phyloP scores from a whole-genome alignment of 1,140 invertebrate species.

The Apocrypta bakeri region DNA sequence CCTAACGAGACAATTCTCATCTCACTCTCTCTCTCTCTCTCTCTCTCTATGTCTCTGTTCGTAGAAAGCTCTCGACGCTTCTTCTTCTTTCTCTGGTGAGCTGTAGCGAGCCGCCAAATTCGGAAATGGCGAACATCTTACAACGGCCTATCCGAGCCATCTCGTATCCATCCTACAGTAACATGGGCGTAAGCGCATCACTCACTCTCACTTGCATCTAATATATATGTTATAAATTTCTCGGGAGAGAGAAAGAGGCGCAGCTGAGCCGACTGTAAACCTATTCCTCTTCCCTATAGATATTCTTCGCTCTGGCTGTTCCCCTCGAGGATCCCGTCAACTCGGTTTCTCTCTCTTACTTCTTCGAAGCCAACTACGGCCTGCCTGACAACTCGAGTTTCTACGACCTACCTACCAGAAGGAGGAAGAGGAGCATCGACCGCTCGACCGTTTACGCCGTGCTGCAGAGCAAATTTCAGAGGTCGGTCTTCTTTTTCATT shows the following conservation, averaged over 20 bases:
- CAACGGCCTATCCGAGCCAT: conserved; percentile 69
- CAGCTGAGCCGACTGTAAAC: background rate
- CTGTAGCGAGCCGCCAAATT: conserved; percentile 54
- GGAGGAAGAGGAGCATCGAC: conserved; percentile 62
- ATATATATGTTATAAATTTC: background rate
- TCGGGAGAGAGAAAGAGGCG: no score
- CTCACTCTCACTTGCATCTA: background rate
- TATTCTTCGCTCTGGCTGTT: conserved; percentile 82
- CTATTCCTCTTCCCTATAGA: conserved; percentile 57
- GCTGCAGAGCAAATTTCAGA: conserved; percentile 67
- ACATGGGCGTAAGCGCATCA: conserved; percentile 64
- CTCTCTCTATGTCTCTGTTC: no score
- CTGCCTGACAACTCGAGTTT: conserved; percentile 71
- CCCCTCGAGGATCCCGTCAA: conserved; percentile 81
- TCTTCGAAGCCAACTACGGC: conserved; percentile 83
- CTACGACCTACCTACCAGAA: conserved; percentile 31
- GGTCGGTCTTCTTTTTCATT: no score
- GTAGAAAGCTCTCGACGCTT: background rate
- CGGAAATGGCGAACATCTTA: conserved; percentile 67
- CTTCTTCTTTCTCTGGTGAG: background rate
- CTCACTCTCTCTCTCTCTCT: no score
- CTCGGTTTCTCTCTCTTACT: conserved; percentile 83
- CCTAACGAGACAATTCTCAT: no score
- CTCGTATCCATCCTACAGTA: conserved; percentile 67
- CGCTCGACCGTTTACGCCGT: conserved; percentile 64